Evolutionary conservation across 2,797 vertebrate genomes (phyloP), one percentile per base, ranked within the genome.

Genomic region (Rhinatrema bivittatum): DNA sequence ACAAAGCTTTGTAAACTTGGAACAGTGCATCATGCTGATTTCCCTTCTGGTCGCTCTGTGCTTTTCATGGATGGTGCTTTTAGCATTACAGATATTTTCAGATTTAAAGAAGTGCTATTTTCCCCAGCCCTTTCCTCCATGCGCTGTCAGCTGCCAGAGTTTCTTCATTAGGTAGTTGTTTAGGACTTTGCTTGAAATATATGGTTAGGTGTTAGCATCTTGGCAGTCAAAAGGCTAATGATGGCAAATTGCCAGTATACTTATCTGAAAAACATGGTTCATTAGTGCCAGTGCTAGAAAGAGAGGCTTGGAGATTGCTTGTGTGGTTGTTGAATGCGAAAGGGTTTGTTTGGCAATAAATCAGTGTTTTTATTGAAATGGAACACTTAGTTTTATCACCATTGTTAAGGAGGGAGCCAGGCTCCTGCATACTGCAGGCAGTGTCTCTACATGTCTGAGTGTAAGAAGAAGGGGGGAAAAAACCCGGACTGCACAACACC

Each of bases 401-500:
- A 0, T 21, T 53, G 32, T 16, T 32, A 1, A 18, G 3, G 24
- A 48, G 18, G 22, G 4, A 20, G 18, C 20, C 33, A 5, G 44
- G 0, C 23, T 34, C 10, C 25, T 4, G 20, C 1, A 31, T 16
- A 28, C 25, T 42, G 43, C 41, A 52, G 20, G 14, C 34, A 40
- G 17, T 25, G n/a, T n/a, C n/a, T n/a, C n/a, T n/a, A n/a, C n/a
- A n/a, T n/a, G 16, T 5, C 1, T 37, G 56, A 29, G n/a, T 17
- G 3, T 7, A 32, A 54, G 19, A 26, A 13, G 26, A 1, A 31
- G 29, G 46, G 29, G 46, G 42, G 5, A 42, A 2, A 1, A 15
- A 7, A 42, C 63, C 32, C 2, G 20, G 16, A 50, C 62, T 60
- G 65, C 56, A 52, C 54, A 68, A 54, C 50, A 9, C 39, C 13